Evolutionary conservation across 2,113 vertebrate species (phyloP), one percentile per base, ranked within the genome.

Genomic region (Scalopus aquaticus): DNA sequence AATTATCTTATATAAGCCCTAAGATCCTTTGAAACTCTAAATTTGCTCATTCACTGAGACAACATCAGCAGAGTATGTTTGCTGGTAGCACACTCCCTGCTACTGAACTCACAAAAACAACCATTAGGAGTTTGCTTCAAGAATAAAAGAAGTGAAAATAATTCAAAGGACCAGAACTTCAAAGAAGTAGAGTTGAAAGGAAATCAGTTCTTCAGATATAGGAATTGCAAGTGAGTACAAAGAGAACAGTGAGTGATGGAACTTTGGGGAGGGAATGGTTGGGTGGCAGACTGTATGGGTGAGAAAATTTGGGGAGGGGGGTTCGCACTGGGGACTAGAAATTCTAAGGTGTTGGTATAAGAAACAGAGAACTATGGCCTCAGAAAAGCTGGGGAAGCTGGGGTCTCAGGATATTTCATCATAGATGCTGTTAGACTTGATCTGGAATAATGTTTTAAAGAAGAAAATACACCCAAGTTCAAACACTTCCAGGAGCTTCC

Each of bases 131-230:
- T 84, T 91, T 89, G 93, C 86, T 46, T 67, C 37, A 58, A 86
- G 93, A 95, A 96, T 79, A 86, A 90, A 96, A 72, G 78, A 89
- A 90, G 87, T 65, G 82, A 79, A 96, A 77, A 96, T 95, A 96
- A 96, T 88, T 97, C 96, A 97, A 97, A 97, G 96, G 60, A 85
- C 54, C 44, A 35, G 64, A 54, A 93, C 95, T 97, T 97, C 96
- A 97, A 96, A 96, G 95, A 77, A 56, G 65, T 15, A 35, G 67
- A 96, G 93, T 93, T 97, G 90, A 97, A 97, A 96, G 96, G 76
- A 96, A 96, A 72, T 67, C 79, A 62, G 70, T 92, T 84, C 93
- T 93, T 94, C 92, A 95, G 96, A 96, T 60, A 89, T 0, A 69
- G 72, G 78, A 93, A 92, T 95, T 79, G 65, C 6, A 20, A 64